A percentile compares a stretch with the other conserved stretches of the same genome.
Evolutionary conservation across 1,140 invertebrate species (phyloP).

Genomic region (Musca vetustissima): DNA sequence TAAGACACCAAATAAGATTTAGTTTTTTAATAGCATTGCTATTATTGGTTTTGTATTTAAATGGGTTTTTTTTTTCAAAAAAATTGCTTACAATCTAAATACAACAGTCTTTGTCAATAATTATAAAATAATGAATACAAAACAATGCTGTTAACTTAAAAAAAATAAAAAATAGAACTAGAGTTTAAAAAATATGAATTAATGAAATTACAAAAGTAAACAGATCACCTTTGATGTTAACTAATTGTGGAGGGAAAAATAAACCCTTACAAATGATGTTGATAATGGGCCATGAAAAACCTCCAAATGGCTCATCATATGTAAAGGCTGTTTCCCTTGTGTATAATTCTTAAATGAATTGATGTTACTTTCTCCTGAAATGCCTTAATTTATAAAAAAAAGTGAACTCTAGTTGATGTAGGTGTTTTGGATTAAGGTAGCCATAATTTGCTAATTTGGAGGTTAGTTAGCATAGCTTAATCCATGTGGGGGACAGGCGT

Average conservation of each 20-base stretch:
- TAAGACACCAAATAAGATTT: neutral
- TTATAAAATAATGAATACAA: neutral
- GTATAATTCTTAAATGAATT: neutral
- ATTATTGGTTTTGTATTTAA: neutral
- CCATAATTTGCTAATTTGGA: neutral
- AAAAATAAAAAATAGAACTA: slow-evolving; percentile 25
- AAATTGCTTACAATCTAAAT: neutral
- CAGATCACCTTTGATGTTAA: neutral
- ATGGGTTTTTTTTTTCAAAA: neutral
- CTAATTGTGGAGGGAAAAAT: neutral
- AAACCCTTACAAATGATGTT: neutral
- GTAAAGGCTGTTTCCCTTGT: neutral
- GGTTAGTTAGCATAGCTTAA: neutral
- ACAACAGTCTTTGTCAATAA: neutral
- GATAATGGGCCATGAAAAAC: neutral
- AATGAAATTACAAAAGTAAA: neutral
- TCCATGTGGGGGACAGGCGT: too few species aligned
- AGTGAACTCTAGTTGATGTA: neutral
- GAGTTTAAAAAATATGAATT: slow-evolving; percentile 12
- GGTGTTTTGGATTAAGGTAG: neutral
- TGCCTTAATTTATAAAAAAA: neutral
- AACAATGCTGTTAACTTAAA: slow-evolving; percentile 19
- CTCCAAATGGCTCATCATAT: neutral
- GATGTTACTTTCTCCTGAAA: neutral
- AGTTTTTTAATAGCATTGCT: slow-evolving; percentile 7